A percentile compares a stretch with the other conserved stretches of the same genome.
Conservation (phyloP, 2,113 vertebrate genomes). For the Crotalus tigris region DNA sequence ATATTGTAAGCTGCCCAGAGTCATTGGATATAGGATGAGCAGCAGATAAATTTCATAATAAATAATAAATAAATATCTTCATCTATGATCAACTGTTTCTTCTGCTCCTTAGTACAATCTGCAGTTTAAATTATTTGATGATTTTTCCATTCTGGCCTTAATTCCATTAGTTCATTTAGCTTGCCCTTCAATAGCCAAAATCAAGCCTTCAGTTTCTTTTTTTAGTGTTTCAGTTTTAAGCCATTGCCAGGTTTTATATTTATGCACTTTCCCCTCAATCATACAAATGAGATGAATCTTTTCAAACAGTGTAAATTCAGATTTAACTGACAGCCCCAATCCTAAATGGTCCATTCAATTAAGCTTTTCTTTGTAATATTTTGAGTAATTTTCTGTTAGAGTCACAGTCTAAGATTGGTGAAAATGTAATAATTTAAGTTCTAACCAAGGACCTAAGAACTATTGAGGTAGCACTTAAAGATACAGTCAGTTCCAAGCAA, state of each 20-base stretch:
- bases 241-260: not conserved
- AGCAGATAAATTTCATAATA: not conserved
- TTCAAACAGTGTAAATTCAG: not conserved
- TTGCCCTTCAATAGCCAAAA: not conserved
- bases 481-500: not conserved
- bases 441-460: not conserved
- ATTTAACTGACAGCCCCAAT: not conserved
- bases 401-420: not conserved
- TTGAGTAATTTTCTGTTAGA: not conserved
- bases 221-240: not conserved
- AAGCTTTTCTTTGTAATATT: not conserved
- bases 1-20: not conserved
- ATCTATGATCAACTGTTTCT: not conserved
- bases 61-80: not conserved
- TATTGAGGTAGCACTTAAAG: not conserved
- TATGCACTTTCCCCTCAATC: not conserved
- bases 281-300: not conserved
- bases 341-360: not conserved
- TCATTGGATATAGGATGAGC: not conserved
- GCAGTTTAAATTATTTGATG: not conserved
- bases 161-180: not conserved
- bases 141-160: not conserved
- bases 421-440: not conserved
- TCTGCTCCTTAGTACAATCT: not conserved
- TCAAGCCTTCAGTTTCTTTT: not conserved